Conservation (phyloP, 2,797 vertebrate species). For the Melanotaenia trifasciata region DNA sequence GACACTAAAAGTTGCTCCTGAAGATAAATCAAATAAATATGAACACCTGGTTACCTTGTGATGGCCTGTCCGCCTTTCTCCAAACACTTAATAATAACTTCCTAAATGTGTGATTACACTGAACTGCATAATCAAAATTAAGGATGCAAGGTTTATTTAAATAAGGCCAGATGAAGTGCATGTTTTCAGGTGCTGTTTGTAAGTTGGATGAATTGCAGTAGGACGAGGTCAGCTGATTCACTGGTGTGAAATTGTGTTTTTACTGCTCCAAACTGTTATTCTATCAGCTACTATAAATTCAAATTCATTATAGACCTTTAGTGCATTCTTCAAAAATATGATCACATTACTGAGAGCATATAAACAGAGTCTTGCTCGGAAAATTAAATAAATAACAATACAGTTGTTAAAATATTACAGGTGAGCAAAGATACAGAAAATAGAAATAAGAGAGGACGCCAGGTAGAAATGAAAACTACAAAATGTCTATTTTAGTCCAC, state of each 20-base stretch:
- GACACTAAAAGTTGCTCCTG: too few species aligned
- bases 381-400: not conserved
- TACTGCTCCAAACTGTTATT: too few species aligned
- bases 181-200: not conserved
- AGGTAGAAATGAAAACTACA: conserved; percentile 4
- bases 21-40: too few species aligned
- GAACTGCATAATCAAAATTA: too few species aligned
- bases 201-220: not conserved
- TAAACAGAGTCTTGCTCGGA: not conserved
- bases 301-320: not conserved
- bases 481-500: not conserved
- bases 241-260: too few species aligned
- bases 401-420: not conserved
- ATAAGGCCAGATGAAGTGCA: too few species aligned
- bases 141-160: too few species aligned
- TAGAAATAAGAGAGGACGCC: not conserved
- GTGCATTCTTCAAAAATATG: not conserved
- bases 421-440: not conserved
- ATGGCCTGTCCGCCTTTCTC: too few species aligned
- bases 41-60: too few species aligned
- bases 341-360: not conserved
- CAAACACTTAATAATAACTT: too few species aligned
- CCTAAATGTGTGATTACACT: too few species aligned
- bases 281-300: not conserved
- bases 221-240: too few species aligned